Percentiles rank a stretch among this genome's conserved stretches.
Evolutionary conservation across 2,797 vertebrate genomes (phyloP).

Genomic region (Labroides dimidiatus): DNA sequence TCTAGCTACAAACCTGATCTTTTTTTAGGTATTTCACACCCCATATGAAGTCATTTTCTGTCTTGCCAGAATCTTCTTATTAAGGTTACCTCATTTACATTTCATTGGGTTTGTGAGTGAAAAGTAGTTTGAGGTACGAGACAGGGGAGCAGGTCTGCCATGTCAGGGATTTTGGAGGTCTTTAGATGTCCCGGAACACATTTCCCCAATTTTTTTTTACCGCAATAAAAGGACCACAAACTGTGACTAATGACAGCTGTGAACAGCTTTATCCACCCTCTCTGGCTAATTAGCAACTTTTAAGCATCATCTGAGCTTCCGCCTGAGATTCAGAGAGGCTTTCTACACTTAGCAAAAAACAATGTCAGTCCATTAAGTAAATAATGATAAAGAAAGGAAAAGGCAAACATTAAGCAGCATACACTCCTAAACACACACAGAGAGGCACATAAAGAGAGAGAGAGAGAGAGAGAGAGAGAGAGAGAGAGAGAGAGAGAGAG

Average conservation of each 20-base stretch:
- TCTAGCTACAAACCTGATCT: neutral
- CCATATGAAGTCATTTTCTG: neutral
- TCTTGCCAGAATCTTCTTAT: neutral
- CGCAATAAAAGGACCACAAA: slow-evolving; percentile 8
- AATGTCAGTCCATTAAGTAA: slow-evolving; percentile 52
- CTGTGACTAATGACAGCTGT: slow-evolving; percentile 30
- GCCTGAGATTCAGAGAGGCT: slow-evolving; percentile 21
- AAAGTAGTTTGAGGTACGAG: neutral
- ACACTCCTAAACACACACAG: slow-evolving; percentile 2
- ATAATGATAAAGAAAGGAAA: slow-evolving; percentile 62
- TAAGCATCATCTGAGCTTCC: slow-evolving; percentile 34
- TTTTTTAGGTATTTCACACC: no score
- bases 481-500: no score
- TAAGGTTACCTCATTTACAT: no score
- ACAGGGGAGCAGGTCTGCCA: neutral
- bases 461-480: no score
- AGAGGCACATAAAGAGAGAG: no score
- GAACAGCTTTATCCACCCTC: slow-evolving; percentile 33
- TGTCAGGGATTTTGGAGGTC: neutral
- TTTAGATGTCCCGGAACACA: no score
- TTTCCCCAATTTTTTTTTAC: no score
- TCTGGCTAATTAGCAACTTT: slow-evolving; percentile 43
- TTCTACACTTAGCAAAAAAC: slow-evolving; percentile 35
- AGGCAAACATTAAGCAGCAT: slow-evolving; percentile 48
- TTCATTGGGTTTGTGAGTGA: no score